These are phyloP conservation scores for Eustalomyia histrio DNA, from an alignment of 2,888 invertebrate species.

Conservation along the genomic window DNA sequence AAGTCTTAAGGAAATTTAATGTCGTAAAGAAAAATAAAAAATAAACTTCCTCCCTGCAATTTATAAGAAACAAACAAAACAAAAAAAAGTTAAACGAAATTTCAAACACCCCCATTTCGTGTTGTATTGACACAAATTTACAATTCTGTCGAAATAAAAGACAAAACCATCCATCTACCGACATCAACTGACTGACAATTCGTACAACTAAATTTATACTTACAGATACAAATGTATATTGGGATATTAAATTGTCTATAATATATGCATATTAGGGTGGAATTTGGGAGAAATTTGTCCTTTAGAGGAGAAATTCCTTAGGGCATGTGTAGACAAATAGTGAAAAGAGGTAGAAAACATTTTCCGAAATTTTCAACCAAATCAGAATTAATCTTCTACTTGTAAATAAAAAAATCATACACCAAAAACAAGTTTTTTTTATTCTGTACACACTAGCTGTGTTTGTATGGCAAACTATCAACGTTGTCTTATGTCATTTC, in stretches of 20 bases:
- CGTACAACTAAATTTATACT: not conserved
- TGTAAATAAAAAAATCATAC: no score
- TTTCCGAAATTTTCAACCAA: no score
- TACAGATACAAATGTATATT: conserved; percentile 1
- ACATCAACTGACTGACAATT: not conserved
- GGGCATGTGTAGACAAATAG: no score
- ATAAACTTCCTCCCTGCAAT: conserved; percentile 30
- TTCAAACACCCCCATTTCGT: conserved; percentile 30
- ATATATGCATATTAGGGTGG: no score
- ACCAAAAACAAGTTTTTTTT: no score
- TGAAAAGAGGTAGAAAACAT: no score
- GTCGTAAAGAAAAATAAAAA: conserved; percentile 3
- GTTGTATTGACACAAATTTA: conserved; percentile 26
- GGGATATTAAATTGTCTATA: conserved; percentile 29
- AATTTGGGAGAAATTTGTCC: no score
- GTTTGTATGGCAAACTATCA: no score
- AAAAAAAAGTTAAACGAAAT: conserved; percentile 38
- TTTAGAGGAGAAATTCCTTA: no score
- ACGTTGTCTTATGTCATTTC: no score
- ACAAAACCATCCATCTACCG: not conserved
- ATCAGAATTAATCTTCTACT: no score
- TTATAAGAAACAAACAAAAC: conserved; percentile 13
- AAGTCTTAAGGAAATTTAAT: conserved; percentile 32
- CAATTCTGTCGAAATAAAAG: conserved; percentile 31
- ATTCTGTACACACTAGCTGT: no score